A percentile compares a stretch with the other conserved stretches of the same genome.
phyloP scores from a whole-genome alignment of 2,797 vertebrate genomes.

The Squalus acanthias region DNA sequence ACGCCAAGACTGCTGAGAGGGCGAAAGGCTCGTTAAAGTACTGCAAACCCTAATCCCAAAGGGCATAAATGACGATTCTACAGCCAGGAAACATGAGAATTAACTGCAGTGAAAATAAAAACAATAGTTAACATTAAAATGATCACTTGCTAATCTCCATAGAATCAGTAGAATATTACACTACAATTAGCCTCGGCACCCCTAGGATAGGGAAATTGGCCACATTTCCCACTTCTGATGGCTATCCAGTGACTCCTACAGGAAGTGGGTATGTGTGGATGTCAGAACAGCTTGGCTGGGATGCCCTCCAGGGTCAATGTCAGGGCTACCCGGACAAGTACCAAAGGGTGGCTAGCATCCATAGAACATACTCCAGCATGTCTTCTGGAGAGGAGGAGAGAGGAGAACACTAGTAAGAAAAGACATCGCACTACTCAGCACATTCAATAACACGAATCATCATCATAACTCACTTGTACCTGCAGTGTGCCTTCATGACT shows the following conservation, averaged over 20 bases:
- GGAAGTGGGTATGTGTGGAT: neutral
- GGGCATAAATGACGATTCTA: neutral
- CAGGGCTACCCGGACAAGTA: neutral
- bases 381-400: neutral
- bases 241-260: neutral
- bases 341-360: neutral
- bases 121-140: neutral
- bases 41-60: neutral
- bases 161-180: neutral
- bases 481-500: no score
- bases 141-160: neutral
- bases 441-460: neutral
- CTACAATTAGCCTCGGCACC: neutral
- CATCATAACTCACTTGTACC: neutral
- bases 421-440: neutral
- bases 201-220: neutral
- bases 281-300: neutral
- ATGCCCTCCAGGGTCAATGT: neutral
- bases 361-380: neutral
- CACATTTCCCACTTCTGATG: neutral
- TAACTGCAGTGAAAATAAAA: neutral
- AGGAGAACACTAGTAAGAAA: neutral
- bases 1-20: neutral
- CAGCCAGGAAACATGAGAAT: neutral
- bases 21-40: neutral